Evolutionary conservation across 2,113 vertebrate genomes (phyloP), one percentile per base, ranked within the genome.

Genomic region (Seriola rivoliana): DNA sequence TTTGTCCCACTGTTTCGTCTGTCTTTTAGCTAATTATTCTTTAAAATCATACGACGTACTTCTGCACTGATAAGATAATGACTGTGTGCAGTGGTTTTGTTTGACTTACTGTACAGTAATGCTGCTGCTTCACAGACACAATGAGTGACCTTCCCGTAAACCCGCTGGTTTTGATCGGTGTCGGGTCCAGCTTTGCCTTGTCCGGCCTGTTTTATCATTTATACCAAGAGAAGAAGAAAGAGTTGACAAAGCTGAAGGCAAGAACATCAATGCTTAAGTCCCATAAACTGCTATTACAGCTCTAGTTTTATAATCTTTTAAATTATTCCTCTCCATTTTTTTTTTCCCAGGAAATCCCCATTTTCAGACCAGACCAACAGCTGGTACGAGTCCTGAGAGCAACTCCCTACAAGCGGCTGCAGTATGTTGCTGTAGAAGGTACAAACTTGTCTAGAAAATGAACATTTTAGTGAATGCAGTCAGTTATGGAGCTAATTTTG

Each of bases 371-470:
- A 32, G 92, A 95, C 77, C 54, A 93, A 57, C 88, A 94, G 62
- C 71, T 96, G 73, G 16, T 93, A 19, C 89, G 59, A 59, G 58
- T 93, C 6, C 80, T 96, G 62, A 93, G 85, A 5, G 70, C 93
- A 0, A 40, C 92, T n/a, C 81, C 87, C 0, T 80, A 87, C 67
- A 93, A 80, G 71, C 48, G 90, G 7, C 90, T 96, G 11, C 91
- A 93, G 40, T 96, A 96, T 81, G 95, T 94, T 46, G 95, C 93
- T 65, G 87, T 96, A 23, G 95, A 96, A 94, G 95, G 95, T 95
- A 89, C 5, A 25, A 60, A 25, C 8, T 5, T n/a, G 12, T 17
- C 21, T 36, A 42, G 9, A 32, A 40, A 59, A 13, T 38, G 3
- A 44, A 13, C 21, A n/a, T 3, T 21, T 79, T 8, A 29, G 7